These are phyloP conservation scores for Pemphredon lugubris DNA, from an alignment of 2,888 invertebrate genomes.

Conservation along the genomic window DNA sequence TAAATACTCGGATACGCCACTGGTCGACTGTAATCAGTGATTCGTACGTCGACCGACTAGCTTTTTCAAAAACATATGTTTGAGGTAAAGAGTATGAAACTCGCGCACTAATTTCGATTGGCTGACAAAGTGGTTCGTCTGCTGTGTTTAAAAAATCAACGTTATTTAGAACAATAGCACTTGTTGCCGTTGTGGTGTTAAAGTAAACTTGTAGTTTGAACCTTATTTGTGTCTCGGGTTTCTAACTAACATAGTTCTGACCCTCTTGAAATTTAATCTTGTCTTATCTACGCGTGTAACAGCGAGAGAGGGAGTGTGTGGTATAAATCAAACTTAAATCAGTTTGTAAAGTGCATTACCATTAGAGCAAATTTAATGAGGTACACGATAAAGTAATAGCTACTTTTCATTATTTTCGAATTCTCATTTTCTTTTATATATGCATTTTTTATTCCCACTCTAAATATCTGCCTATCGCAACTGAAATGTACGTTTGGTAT, in stretches of 20 bases:
- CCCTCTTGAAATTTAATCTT: constrained; percentile 15
- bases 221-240: not conserved
- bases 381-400: too few species aligned
- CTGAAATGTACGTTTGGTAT: too few species aligned
- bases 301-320: not conserved
- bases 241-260: not conserved
- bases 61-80: constrained; percentile 29
- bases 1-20: too few species aligned
- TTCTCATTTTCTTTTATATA: not conserved
- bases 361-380: not conserved
- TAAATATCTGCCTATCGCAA: too few species aligned
- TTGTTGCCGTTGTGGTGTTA: constrained; percentile 34
- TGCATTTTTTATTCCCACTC: too few species aligned
- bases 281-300: not conserved
- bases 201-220: not conserved
- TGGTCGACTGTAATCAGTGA: too few species aligned
- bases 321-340: too few species aligned
- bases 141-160: not conserved
- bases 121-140: not conserved
- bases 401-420: too few species aligned
- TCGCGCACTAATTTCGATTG: constrained; percentile 39
- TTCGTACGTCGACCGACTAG: too few species aligned
- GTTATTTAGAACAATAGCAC: constrained; percentile 28
- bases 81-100: not conserved
- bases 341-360: too few species aligned